Evolutionary conservation across 2,797 vertebrate species (phyloP).

Genomic region (Sparidentex hasta): DNA sequence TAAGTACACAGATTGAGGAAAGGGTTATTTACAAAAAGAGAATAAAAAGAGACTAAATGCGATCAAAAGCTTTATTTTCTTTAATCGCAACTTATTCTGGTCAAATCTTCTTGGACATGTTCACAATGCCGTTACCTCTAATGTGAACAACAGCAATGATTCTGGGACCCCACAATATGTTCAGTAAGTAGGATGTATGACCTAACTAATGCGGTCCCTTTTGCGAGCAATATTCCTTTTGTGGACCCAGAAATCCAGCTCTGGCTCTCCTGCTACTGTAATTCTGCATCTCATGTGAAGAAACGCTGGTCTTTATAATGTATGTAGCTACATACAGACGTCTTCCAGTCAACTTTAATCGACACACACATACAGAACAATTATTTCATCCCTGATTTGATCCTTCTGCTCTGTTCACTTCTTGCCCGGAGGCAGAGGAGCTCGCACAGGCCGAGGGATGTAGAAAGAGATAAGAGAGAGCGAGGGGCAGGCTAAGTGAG

Average conservation of each 20-base stretch:
- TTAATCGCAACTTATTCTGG: background rate
- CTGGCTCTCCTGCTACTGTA: background rate
- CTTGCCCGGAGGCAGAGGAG: constrained; percentile 51
- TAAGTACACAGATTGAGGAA: constrained; percentile 14
- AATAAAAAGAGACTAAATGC: background rate
- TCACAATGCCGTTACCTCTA: background rate
- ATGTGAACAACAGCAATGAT: background rate
- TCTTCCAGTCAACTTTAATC: constrained; percentile 42
- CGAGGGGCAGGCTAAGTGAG: constrained; percentile 23
- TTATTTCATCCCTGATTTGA: constrained; percentile 60
- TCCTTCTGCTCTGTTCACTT: constrained; percentile 58
- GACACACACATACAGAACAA: constrained; percentile 40
- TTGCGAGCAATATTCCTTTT: background rate
- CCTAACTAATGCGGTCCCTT: background rate
- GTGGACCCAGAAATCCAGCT: background rate
- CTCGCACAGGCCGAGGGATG: constrained; percentile 39
- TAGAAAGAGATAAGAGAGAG: constrained; percentile 23
- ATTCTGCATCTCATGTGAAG: background rate
- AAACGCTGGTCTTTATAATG: background rate
- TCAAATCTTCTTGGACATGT: background rate
- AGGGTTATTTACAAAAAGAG: constrained; percentile 21
- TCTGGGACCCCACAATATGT: background rate
- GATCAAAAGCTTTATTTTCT: constrained; percentile 7
- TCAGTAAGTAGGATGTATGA: background rate
- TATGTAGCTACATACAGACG: constrained; percentile 1